Percentiles rank a stretch among this genome's conserved stretches.
Evolutionary conservation across 2,797 vertebrate species (phyloP).

Genomic region (Muraenolepis orangiensis): DNA sequence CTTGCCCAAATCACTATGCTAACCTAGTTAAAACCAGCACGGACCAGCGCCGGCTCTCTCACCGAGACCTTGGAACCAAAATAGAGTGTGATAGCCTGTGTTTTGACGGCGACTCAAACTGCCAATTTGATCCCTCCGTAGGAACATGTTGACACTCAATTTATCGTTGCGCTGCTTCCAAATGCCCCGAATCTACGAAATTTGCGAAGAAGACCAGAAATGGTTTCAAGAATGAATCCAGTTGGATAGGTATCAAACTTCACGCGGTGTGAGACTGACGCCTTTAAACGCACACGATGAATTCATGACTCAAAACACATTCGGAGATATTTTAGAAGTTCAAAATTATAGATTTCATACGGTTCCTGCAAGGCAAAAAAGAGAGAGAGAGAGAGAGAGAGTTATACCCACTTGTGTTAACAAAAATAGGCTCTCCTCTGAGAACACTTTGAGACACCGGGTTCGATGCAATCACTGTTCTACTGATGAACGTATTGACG

Average conservation of each 20-base stretch:
- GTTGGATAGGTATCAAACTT: background rate
- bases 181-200: background rate
- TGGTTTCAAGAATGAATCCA: background rate
- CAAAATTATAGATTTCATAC: background rate
- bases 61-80: background rate
- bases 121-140: background rate
- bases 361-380: background rate
- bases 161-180: background rate
- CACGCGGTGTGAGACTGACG: background rate
- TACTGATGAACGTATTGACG: background rate
- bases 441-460: background rate
- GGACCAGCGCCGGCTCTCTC: slow-evolving; percentile 43
- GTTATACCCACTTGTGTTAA: background rate
- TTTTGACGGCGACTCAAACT: background rate
- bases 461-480: background rate
- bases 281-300: background rate
- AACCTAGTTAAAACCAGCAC: slow-evolving; percentile 50
- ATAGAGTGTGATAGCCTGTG: background rate
- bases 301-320: background rate
- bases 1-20: slow-evolving; percentile 45
- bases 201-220: background rate
- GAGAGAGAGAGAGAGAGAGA: background rate
- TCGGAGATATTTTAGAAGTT: background rate
- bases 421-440: background rate
- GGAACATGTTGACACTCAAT: background rate